phyloP scores from a whole-genome alignment of 2,888 invertebrate genomes.

The Orthosia incerta region DNA sequence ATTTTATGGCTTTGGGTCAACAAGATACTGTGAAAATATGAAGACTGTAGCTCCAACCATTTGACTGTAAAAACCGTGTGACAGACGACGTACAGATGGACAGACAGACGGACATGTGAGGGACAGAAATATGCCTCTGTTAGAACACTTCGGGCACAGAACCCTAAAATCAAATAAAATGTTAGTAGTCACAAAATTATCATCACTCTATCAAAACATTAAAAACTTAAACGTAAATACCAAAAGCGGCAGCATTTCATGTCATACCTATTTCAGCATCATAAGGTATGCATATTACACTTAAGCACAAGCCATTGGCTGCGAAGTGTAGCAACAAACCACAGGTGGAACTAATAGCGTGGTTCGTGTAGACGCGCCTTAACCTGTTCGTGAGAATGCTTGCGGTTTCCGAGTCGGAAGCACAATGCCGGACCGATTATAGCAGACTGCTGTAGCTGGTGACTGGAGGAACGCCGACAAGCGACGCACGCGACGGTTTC shows the following conservation, averaged over 20 bases:
- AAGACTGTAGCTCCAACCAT: no score
- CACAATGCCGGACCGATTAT: constrained; percentile 70
- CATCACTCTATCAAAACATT: constrained; percentile 5
- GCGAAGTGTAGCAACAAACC: constrained; percentile 60
- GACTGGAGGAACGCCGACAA: constrained; percentile 48
- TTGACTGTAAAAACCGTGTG: no score
- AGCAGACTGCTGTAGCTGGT: constrained; percentile 31
- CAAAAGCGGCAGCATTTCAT: constrained; percentile 37
- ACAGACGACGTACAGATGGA: no score
- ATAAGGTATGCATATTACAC: constrained; percentile 53
- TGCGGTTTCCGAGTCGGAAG: constrained; percentile 82
- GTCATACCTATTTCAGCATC: constrained; percentile 40
- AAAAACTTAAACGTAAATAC: constrained; percentile 1
- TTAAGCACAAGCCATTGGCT: constrained; percentile 61
- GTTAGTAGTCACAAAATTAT: no score
- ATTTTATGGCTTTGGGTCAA: no score
- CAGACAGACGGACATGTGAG: no score
- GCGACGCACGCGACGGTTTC: constrained; percentile 46
- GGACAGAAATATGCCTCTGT: no score
- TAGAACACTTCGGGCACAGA: no score
- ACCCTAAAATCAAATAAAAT: no score
- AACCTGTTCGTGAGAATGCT: constrained; percentile 71
- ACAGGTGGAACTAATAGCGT: constrained; percentile 65
- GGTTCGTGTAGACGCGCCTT: constrained; percentile 60
- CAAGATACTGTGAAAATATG: no score